These are phyloP conservation scores for Clupea harengus DNA, from an alignment of 2,113 vertebrate genomes.

Conservation along the genomic window DNA sequence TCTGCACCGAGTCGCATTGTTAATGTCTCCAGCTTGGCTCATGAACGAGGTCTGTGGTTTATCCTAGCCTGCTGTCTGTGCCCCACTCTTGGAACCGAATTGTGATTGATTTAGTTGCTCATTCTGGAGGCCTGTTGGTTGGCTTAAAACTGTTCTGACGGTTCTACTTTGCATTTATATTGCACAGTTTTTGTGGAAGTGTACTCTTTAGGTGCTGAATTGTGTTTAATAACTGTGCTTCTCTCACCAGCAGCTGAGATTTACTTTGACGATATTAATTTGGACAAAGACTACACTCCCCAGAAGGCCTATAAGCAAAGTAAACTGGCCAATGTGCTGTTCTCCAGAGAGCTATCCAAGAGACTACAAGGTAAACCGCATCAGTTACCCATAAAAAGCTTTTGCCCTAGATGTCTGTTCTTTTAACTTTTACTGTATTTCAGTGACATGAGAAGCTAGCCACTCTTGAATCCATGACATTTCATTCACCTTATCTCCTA, in stretches of 20 bases:
- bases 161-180: conserved; percentile 15
- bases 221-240: not conserved
- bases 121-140: not conserved
- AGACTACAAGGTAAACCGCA: conserved; percentile 61
- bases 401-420: too few relatives aligned
- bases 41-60: conserved; percentile 57
- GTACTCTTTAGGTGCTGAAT: not conserved
- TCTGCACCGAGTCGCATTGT: conserved; percentile 69
- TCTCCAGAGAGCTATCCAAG: conserved; percentile 62
- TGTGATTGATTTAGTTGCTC: not conserved
- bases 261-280: conserved; percentile 71
- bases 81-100: not conserved
- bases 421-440: too few relatives aligned
- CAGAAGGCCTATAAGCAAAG: conserved; percentile 65
- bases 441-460: too few relatives aligned
- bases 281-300: conserved; percentile 61
- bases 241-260: conserved; percentile 58
- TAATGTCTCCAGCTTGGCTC: conserved; percentile 68
- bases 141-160: not conserved
- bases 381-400: not conserved
- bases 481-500: too few relatives aligned
- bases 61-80: not conserved
- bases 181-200: conserved; percentile 31
- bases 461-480: too few relatives aligned
- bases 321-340: conserved; percentile 74